Evolutionary conservation across 2,797 vertebrate species (phyloP).

Genomic region (Megalops cyprinoides): DNA sequence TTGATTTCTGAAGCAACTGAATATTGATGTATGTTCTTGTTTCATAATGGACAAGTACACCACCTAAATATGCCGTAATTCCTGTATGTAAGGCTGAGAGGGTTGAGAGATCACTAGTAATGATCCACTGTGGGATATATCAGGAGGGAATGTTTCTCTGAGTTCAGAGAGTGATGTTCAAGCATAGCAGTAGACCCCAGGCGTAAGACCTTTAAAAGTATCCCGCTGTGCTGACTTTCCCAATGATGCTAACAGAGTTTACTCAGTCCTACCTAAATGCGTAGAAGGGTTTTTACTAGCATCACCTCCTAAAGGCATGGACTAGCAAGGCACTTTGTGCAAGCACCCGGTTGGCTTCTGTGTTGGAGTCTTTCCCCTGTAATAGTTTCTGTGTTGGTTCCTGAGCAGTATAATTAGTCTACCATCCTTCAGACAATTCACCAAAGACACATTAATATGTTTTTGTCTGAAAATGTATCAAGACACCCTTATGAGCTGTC

Average conservation of each 20-base stretch:
- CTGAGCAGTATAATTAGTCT: not conserved
- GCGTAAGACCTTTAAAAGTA: not conserved
- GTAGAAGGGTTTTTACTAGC: slow-evolving; percentile 2
- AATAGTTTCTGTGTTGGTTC: slow-evolving; percentile 1
- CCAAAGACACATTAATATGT: not conserved
- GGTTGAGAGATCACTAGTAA: not conserved
- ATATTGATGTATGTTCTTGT: not conserved
- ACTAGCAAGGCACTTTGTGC: not conserved
- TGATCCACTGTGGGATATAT: not conserved
- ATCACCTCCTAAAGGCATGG: slow-evolving; percentile 5
- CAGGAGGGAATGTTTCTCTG: not conserved
- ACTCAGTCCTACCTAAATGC: slow-evolving; percentile 6
- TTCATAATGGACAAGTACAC: not conserved
- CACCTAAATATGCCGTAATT: not conserved
- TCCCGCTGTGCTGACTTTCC: not conserved
- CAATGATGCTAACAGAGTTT: slow-evolving; percentile 3
- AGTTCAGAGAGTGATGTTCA: not conserved
- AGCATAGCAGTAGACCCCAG: not conserved
- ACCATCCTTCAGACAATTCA: not conserved
- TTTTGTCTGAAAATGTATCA: not conserved
- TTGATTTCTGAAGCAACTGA: too few species aligned
- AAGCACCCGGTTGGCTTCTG: not conserved
- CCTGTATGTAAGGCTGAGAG: not conserved
- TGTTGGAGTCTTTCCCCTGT: slow-evolving; percentile 1
- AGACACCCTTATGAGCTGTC: not conserved